Conservation (phyloP, 2,113 vertebrate species). For the Enhydra lutris region DNA sequence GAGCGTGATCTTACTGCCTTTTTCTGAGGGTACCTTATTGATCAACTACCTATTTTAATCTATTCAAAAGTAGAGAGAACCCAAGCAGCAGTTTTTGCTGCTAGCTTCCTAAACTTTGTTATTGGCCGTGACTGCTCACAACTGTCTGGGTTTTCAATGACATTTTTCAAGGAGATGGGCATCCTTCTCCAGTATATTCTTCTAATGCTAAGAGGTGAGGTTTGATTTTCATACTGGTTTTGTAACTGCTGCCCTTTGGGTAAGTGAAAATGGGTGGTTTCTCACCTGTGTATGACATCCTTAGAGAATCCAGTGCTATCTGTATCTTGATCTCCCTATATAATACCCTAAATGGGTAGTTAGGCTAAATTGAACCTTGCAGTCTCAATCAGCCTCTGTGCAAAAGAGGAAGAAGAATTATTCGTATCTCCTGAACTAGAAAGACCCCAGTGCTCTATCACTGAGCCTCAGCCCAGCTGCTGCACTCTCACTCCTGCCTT, state of each 20-base stretch:
- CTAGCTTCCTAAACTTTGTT: background rate
- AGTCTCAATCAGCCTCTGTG: background rate
- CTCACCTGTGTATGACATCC: background rate
- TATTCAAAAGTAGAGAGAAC: background rate
- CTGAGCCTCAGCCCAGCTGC: background rate
- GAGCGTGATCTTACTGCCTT: background rate
- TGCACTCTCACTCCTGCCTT: background rate
- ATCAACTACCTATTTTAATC: background rate
- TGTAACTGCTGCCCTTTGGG: background rate
- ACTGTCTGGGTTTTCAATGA: background rate
- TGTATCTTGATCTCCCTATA: background rate
- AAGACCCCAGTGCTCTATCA: background rate
- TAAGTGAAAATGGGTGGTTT: background rate
- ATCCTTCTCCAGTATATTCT: background rate
- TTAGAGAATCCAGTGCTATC: background rate
- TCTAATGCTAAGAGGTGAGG: background rate
- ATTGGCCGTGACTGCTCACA: background rate
- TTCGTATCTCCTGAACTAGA: background rate
- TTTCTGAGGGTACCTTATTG: background rate
- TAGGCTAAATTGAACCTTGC: background rate
- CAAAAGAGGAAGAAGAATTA: background rate
- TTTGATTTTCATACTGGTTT: conserved; percentile 4
- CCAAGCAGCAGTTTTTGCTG: background rate
- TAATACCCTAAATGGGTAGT: background rate
- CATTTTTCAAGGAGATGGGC: background rate